These are phyloP conservation scores for Alviniconcha strummeri DNA, from an alignment of 2,888 invertebrate genomes.

Conservation along the genomic window DNA sequence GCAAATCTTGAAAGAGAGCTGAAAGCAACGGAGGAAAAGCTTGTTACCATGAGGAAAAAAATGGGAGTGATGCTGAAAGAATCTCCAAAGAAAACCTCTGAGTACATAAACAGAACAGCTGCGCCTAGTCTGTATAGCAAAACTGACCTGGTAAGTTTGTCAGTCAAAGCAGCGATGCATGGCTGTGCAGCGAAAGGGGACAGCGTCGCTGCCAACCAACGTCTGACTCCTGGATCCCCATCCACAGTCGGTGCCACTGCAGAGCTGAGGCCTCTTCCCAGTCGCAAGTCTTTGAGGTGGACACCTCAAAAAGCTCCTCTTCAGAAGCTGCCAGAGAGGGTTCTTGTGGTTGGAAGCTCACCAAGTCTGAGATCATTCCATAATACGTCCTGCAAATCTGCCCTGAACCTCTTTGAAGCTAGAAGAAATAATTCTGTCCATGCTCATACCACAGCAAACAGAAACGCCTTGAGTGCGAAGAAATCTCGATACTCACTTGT, in stretches of 20 bases:
- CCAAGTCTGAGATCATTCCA: background rate
- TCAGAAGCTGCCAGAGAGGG: background rate
- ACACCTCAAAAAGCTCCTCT: slow-evolving; percentile 1
- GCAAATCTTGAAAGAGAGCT: slow-evolving; percentile 25
- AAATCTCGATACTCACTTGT: background rate
- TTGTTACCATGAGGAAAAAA: slow-evolving; percentile 17
- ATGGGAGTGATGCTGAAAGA: slow-evolving; percentile 25
- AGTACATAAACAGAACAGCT: background rate
- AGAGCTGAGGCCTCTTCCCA: background rate
- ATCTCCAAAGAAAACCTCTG: slow-evolving; percentile 6
- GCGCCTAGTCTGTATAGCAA: background rate
- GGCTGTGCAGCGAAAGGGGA: too few species aligned
- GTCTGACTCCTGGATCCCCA: background rate
- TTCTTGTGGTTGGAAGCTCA: slow-evolving; percentile 9
- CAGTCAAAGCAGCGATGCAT: too few species aligned
- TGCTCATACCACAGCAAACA: background rate
- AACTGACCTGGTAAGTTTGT: background rate
- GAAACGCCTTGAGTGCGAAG: background rate
- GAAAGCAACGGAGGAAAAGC: slow-evolving; percentile 23
- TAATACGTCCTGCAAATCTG: background rate
- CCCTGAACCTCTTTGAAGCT: background rate
- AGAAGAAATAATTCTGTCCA: background rate
- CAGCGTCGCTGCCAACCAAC: too few species aligned
- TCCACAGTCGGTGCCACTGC: background rate
- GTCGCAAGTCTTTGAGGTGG: slow-evolving; percentile 2